Evolutionary conservation across 2,888 invertebrate genomes (phyloP), one percentile per base, ranked within the genome.

Genomic region (Eueremaeus valkanovi): DNA sequence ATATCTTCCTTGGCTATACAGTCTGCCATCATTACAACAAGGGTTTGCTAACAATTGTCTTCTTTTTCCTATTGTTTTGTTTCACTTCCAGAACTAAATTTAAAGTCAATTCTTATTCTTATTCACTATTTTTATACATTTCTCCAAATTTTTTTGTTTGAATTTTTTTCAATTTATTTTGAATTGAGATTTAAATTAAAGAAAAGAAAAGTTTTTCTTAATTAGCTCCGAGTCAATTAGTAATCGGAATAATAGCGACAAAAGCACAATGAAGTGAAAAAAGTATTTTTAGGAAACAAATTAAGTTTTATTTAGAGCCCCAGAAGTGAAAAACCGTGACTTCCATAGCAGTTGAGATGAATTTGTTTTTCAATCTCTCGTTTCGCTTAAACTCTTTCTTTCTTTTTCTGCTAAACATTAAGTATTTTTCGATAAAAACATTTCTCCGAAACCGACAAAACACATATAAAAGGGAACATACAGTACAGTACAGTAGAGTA

Each of bases 1-100:
- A 79, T 92, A 91, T 83, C 86, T 95, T 78, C 96, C 97, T 0
- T 97, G 96, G 95, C 87, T 97, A 0, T 92, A 89, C 82, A 91
- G 89, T 82, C 89, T 92, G 9, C 90, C 91, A 3, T 89, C 92
- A 1, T 85, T 90, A 77, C 92, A 92, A 81, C 92, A 92, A 85
- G 92, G 92, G 92, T 92, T 84, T 82, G 82, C 75, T 63, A 21
- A 36, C 36, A 36, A 72, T 63, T 45, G 2, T 51, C 21, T 18
- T 72, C 8, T 77, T 49, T 21, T 75, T 40, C 21, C 13, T 75
- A 72, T 63, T 45, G 2, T 51, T 21, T 18, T 72, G 11, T 77
- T 49, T 21, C 72, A n/a, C 21, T 16, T 75, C 36, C 8, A 55
- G 24, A 55, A 73, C 29, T 63, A 63, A 63, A 63, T 63, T 63